Base-by-base conservation (phyloP, 1,140 invertebrate species). In the Lepidurus apus region DNA sequence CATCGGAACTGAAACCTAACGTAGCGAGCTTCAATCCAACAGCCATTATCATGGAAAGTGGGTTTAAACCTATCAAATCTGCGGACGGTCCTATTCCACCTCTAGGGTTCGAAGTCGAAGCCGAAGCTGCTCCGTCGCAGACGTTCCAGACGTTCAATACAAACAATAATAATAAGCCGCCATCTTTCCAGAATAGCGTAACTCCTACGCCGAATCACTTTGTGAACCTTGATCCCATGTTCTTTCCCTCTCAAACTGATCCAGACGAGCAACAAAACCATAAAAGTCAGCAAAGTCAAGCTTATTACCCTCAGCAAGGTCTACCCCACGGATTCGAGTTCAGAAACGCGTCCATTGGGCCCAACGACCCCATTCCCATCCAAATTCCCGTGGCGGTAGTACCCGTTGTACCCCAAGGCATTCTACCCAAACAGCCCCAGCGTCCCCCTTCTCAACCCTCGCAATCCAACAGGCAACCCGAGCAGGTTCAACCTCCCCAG, bases 61-160 rank as follows among this genome's bases (percentile, higher is more conserved):
- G 79, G 26, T 80, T 80, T 34, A 77, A 78, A 44, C 79, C 79
- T 4, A 80, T 80, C 8, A 79, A 77, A 21, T 78, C 73, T 7
- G 34, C 73, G 10, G 74, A 77, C 45, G 79, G 79, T 26, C 79
- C 79, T 10, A 42, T 80, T 34, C 79, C 79, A 5, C 79, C 79
- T 9, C 73, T 80, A 8, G 79, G 79, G 8, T 80, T 80, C 75
- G 79, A 80, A 21, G 79, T 80, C 1, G 78, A 79, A 42, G n/a
- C 78, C 42, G 65, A 75, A 42, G 43, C 65, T 34, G n/a, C 74
- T 44, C 42, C 43, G 34, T 17, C 17, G 43, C 43, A 79, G 75
- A 34, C 43, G 0, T 42, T 47, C 43, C 13, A 21, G 17, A n/a
- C 53, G 53, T 65, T n/a, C 4, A 65, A 65, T 17, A 65, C 6